phyloP scores from a whole-genome alignment of 2,888 invertebrate genomes.

The Amaurobius ferox region DNA sequence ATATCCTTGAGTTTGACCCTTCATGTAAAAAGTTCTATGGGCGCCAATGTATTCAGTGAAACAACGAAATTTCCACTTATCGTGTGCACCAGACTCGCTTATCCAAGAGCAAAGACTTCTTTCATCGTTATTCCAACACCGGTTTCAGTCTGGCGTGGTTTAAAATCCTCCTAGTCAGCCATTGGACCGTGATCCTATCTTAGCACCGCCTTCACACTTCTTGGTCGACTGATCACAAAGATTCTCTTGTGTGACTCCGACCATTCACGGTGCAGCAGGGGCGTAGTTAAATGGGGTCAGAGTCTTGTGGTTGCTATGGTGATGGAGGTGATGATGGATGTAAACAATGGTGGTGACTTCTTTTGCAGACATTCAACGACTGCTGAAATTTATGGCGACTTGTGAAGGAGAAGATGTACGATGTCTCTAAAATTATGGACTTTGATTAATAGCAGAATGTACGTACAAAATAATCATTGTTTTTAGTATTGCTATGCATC shows the following conservation, averaged over 20 bases:
- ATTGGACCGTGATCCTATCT: conserved; percentile 4
- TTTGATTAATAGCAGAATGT: no score
- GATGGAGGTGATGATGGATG: background rate
- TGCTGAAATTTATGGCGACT: no score
- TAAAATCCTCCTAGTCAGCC: background rate
- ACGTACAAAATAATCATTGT: no score
- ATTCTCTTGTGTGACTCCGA: background rate
- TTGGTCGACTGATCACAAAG: conserved; percentile 43
- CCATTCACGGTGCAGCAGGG: conserved; percentile 20
- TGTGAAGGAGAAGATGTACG: no score
- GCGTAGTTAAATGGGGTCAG: conserved; percentile 4
- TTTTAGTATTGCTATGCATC: no score
- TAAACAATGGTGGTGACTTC: conserved; percentile 2
- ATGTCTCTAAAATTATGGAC: no score
- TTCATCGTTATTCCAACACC: background rate
- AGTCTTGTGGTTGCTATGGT: conserved; percentile 15
- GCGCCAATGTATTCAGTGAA: no score
- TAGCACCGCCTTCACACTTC: conserved; percentile 19
- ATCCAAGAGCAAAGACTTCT: background rate
- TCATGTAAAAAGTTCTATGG: no score
- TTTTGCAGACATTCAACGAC: no score
- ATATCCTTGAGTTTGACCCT: no score
- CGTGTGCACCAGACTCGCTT: no score
- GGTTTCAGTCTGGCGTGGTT: conserved; percentile 8
- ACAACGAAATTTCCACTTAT: no score